phyloP scores from a whole-genome alignment of 2,888 invertebrate genomes.

The Pammene fasciana region DNA sequence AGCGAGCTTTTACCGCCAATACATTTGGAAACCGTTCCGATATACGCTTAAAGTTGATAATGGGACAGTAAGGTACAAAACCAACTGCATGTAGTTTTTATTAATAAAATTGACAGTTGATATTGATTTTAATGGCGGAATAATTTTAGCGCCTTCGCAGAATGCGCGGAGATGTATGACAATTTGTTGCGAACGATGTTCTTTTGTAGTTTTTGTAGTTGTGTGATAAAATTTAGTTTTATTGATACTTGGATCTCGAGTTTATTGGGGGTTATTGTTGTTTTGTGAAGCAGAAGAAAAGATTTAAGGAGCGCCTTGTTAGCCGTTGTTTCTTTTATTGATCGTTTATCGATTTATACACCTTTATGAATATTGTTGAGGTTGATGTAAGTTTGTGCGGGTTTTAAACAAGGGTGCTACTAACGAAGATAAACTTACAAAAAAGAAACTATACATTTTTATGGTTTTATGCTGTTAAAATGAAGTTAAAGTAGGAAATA shows the following conservation, averaged over 20 bases:
- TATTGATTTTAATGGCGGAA: constrained; percentile 59
- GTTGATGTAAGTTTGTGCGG: background rate
- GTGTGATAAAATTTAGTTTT: constrained; percentile 41
- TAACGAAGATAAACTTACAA: constrained; percentile 11
- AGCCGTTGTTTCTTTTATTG: constrained; percentile 24
- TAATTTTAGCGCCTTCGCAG: constrained; percentile 71
- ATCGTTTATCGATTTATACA: constrained; percentile 32
- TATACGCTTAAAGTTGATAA: constrained; percentile 44
- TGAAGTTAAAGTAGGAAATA: too few relatives aligned
- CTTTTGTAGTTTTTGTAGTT: constrained; percentile 48
- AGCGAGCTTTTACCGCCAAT: constrained; percentile 49
- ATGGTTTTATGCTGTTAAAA: background rate
- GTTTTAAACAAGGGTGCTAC: constrained; percentile 6
- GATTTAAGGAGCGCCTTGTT: constrained; percentile 38
- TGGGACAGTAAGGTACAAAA: constrained; percentile 37
- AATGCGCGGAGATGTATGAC: constrained; percentile 57
- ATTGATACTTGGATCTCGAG: constrained; percentile 34
- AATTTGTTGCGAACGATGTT: constrained; percentile 74
- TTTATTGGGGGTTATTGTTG: constrained; percentile 26
- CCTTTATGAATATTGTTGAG: constrained; percentile 26
- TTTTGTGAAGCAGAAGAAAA: constrained; percentile 29
- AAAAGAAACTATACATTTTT: background rate
- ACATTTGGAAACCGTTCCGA: constrained; percentile 43
- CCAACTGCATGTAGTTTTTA: constrained; percentile 41
- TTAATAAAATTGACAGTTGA: constrained; percentile 48